These are phyloP conservation scores for Parelbella ahira DNA, from an alignment of 2,888 invertebrate species.

Conservation along the genomic window DNA sequence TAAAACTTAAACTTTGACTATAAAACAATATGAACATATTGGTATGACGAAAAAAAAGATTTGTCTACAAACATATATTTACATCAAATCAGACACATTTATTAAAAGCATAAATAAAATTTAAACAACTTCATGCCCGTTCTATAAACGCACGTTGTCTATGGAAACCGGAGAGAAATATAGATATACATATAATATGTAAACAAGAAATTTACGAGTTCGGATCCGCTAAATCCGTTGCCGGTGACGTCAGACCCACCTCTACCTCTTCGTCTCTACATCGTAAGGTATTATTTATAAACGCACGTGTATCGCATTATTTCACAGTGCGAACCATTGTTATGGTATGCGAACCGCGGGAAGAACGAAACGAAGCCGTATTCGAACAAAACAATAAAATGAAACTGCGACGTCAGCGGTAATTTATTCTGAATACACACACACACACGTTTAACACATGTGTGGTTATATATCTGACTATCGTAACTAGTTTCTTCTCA, in stretches of 20 bases:
- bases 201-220: conserved; percentile 46
- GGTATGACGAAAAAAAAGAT: too few species aligned
- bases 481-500: too few species aligned
- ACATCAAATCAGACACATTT: too few species aligned
- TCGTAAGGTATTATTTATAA: conserved; percentile 38
- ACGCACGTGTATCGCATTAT: conserved; percentile 33
- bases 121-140: background rate
- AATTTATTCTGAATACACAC: too few species aligned
- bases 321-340: conserved; percentile 32
- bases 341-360: conserved; percentile 30
- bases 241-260: conserved; percentile 46
- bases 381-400: conserved; percentile 8
- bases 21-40: too few species aligned
- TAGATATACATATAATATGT: conserved; percentile 25
- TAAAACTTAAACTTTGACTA: too few species aligned
- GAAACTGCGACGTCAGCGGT: too few species aligned
- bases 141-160: conserved; percentile 21
- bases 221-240: conserved; percentile 42
- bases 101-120: too few species aligned
- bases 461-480: too few species aligned
- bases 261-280: conserved; percentile 29
- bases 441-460: too few species aligned
- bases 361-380: conserved; percentile 5
- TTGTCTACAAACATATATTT: too few species aligned
- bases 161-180: conserved; percentile 32